phyloP scores from a whole-genome alignment of 2,888 invertebrate genomes.

The Drosophila sordidula region DNA sequence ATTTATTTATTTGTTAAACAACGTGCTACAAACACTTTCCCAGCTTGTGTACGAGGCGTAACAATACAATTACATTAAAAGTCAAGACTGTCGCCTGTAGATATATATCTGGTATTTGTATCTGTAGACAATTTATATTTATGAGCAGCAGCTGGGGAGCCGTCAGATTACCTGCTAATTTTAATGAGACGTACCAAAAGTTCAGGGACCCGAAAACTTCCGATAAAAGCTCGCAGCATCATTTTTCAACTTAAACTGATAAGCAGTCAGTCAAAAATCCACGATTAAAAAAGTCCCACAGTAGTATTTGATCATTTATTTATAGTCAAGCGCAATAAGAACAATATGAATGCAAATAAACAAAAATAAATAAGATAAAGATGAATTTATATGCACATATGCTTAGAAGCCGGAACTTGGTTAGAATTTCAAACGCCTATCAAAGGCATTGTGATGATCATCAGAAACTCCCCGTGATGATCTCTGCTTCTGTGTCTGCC shows the following conservation, averaged over 20 bases:
- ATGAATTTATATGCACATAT: slow-evolving; percentile 57
- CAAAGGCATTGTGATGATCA: background rate
- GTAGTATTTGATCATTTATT: slow-evolving; percentile 16
- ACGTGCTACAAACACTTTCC: slow-evolving; percentile 22
- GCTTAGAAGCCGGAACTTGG: slow-evolving; percentile 67
- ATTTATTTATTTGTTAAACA: slow-evolving; percentile 17
- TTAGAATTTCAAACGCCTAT: slow-evolving; percentile 33
- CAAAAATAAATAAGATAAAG: slow-evolving; percentile 21
- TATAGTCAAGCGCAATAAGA: slow-evolving; percentile 13
- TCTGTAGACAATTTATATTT: slow-evolving; percentile 44
- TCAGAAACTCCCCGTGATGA: background rate
- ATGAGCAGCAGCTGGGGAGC: slow-evolving; percentile 28
- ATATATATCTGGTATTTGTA: slow-evolving; percentile 20
- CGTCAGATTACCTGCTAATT: slow-evolving; percentile 23
- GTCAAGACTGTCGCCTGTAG: slow-evolving; percentile 3
- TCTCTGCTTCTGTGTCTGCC: background rate
- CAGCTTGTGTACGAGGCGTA: slow-evolving; percentile 20
- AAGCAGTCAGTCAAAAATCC: slow-evolving; percentile 29
- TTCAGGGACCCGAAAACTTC: slow-evolving; percentile 33
- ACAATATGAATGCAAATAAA: slow-evolving; percentile 48
- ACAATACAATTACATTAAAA: background rate
- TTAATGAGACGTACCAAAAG: slow-evolving; percentile 23
- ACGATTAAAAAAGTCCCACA: slow-evolving; percentile 2
- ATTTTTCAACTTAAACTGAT: slow-evolving; percentile 42
- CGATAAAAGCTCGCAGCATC: slow-evolving; percentile 26